Evolutionary conservation across 2,797 vertebrate species (phyloP), one percentile per base, ranked within the genome.

Genomic region (Muscicapa comitata): DNA sequence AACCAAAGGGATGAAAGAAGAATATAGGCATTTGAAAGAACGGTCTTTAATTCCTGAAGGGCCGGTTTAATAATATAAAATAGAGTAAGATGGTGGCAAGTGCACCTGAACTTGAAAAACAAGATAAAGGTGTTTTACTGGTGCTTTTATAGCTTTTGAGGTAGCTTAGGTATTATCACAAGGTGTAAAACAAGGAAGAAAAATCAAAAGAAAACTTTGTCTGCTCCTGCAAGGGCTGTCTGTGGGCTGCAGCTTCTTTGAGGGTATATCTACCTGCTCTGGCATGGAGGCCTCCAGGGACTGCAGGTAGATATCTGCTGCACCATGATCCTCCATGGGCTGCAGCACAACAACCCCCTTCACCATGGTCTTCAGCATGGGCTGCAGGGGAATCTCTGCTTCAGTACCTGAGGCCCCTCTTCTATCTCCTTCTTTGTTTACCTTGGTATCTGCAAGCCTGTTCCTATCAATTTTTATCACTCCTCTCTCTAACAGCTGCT

Each of bases 401-500:
- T 29, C 0, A 0, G 9, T 2, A 7, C 3, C 23, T 29, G 12
- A 3, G 2, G 1, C 1, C 3, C 12, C 4, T 58, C 7, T 31
- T 74, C 2, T 0, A 0, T 6, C 12, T 43, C 16, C 25, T 48
- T n/a, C 26, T 61, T 42, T 1, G 0, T 5, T 31, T 9, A 26
- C 11, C 6, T 62, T 53, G 23, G 6, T 25, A 40, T 9, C 26
- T 43, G 21, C 23, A 28, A 48, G 13, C 23, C 4, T 51, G 2
- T 35, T 35, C 47, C n/a, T 28, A 21, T 13, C 11, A n/a, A 5
- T 40, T 13, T 82, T 53, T 13, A 38, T 45, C 26, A 14, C 20
- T 68, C 10, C 3, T 51, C 26, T 73, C 18, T 74, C 31, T 85
- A 35, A 53, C 14, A 51, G 37, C 13, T 57, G 6, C 13, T 78